These are phyloP conservation scores for Neotoma lepida DNA, from an alignment of 2,113 vertebrate species.

Conservation along the genomic window DNA sequence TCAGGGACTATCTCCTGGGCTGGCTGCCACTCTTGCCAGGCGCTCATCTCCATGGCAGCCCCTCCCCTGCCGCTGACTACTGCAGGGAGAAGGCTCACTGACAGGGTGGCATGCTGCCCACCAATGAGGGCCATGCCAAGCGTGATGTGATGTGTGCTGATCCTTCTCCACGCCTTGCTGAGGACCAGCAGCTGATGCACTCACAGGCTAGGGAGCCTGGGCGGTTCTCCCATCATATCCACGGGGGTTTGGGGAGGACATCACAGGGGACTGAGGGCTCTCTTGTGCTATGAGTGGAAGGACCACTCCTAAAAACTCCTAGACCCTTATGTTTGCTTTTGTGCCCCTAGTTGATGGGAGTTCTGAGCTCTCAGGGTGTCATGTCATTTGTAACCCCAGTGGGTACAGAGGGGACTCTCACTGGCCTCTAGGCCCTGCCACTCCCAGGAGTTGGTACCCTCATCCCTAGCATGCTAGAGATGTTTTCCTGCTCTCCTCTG, in stretches of 20 bases:
- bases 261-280: neutral
- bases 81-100: slow-evolving; percentile 27
- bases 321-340: neutral
- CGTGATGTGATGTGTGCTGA: slow-evolving; percentile 66
- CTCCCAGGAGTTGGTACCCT: neutral
- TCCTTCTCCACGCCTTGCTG: slow-evolving; percentile 10
- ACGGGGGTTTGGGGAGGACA: neutral
- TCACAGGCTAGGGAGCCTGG: neutral
- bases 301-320: neutral
- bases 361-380: neutral
- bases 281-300: neutral
- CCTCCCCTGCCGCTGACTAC: neutral
- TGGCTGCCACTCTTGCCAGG: neutral
- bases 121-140: slow-evolving; percentile 64
- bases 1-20: neutral
- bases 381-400: neutral
- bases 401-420: neutral
- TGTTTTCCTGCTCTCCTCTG: neutral
- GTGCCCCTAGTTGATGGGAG: neutral
- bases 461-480: neutral
- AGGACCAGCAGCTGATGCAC: slow-evolving; percentile 29
- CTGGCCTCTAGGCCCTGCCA: neutral
- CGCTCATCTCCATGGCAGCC: neutral
- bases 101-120: slow-evolving; percentile 17
- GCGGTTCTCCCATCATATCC: neutral